These are phyloP conservation scores for Andrena haemorrhoa DNA, from an alignment of 2,888 invertebrate genomes.

Conservation along the genomic window DNA sequence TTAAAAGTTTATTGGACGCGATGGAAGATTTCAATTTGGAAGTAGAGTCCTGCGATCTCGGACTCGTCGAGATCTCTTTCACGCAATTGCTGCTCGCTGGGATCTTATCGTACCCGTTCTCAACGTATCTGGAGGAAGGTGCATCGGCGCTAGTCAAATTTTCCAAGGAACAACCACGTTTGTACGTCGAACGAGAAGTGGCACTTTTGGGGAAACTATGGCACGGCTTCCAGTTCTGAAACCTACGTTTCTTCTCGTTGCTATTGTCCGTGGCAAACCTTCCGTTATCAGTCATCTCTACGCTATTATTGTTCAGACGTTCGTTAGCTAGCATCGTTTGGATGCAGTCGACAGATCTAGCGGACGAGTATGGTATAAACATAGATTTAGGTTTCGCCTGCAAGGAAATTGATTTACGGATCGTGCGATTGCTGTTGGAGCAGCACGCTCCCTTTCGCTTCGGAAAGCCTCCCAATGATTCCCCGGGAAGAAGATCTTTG, in stretches of 20 bases:
- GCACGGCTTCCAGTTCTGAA: constrained; percentile 45
- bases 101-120: constrained; percentile 20
- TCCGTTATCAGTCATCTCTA: constrained; percentile 27
- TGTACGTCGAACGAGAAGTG: constrained; percentile 65
- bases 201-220: constrained; percentile 51
- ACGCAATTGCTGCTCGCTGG: neutral
- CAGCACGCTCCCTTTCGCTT: constrained; percentile 54
- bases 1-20: constrained; percentile 79
- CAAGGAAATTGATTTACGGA: constrained; percentile 57
- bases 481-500: constrained; percentile 53
- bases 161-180: constrained; percentile 73
- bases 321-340: constrained; percentile 75
- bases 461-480: constrained; percentile 26
- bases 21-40: constrained; percentile 73
- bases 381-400: constrained; percentile 58
- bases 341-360: constrained; percentile 79
- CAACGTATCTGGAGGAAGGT: constrained; percentile 46
- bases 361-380: constrained; percentile 57
- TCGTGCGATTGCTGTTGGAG: constrained; percentile 58
- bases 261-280: constrained; percentile 26
- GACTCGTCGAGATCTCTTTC: neutral
- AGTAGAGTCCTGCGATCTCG: constrained; percentile 27
- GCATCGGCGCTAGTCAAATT: constrained; percentile 59
- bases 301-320: constrained; percentile 49
- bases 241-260: constrained; percentile 6